Conservation (phyloP, 2,888 invertebrate genomes). For the Drosophila melanosoma region DNA sequence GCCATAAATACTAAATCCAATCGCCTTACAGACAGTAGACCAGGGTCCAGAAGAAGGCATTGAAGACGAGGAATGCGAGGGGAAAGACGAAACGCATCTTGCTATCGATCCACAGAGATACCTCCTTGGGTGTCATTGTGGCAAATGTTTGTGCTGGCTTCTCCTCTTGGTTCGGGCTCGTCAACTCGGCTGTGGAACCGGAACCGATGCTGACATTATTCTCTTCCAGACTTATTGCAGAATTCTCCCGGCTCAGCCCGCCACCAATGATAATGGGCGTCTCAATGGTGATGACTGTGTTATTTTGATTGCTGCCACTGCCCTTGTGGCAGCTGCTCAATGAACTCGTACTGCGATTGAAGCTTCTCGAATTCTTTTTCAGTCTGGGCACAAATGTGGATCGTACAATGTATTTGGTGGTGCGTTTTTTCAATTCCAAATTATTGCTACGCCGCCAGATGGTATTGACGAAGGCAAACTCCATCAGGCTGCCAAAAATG, state of each 20-base stretch:
- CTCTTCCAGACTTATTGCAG: slow-evolving; percentile 59
- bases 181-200: slow-evolving; percentile 39
- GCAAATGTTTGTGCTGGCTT: slow-evolving; percentile 82
- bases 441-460: slow-evolving; percentile 91
- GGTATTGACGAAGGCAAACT: slow-evolving; percentile 95
- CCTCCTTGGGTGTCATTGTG: slow-evolving; percentile 95
- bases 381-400: slow-evolving; percentile 92
- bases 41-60: slow-evolving; percentile 92
- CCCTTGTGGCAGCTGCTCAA: slow-evolving; percentile 77
- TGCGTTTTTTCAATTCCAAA: slow-evolving; percentile 85
- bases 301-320: slow-evolving; percentile 58
- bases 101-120: slow-evolving; percentile 93
- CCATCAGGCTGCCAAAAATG: slow-evolving; percentile 93
- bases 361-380: slow-evolving; percentile 87
- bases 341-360: slow-evolving; percentile 86
- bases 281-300: slow-evolving; percentile 73
- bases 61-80: slow-evolving; percentile 91
- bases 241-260: slow-evolving; percentile 49
- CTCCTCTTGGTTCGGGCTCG: slow-evolving; percentile 27
- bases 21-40: slow-evolving; percentile 86
- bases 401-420: slow-evolving; percentile 93
- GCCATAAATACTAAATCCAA: too few relatives aligned
- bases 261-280: slow-evolving; percentile 89
- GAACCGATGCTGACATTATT: slow-evolving; percentile 41
- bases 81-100: slow-evolving; percentile 92